These are phyloP conservation scores for Chloroceryle inda DNA, from an alignment of 2,797 vertebrate species.

Conservation along the genomic window DNA sequence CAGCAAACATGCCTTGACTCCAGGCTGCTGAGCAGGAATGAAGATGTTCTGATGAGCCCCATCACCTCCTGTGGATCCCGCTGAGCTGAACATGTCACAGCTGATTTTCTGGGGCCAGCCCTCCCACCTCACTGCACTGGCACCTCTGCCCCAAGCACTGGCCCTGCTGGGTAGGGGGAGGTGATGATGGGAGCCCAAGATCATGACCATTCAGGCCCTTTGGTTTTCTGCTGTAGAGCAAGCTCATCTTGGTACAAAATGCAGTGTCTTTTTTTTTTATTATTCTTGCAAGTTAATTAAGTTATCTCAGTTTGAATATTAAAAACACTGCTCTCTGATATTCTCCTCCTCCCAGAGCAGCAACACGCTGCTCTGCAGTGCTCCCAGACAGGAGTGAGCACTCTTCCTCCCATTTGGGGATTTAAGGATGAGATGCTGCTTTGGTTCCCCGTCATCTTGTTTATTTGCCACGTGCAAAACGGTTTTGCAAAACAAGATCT, in stretches of 20 bases:
- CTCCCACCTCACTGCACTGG: accelerated
- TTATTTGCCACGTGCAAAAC: accelerated
- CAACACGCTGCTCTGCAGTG: accelerated
- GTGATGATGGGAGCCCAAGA: accelerated
- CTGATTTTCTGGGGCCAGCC: not conserved
- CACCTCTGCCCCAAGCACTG: not conserved
- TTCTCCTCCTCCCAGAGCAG: not conserved
- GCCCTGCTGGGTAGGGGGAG: not conserved
- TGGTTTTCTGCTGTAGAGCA: not conserved
- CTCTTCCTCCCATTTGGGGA: not conserved
- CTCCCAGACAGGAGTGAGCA: not conserved
- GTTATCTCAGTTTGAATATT: not conserved
- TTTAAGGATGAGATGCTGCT: not conserved
- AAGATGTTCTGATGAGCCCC: not conserved
- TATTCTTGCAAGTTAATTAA: not conserved
- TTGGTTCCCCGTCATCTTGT: accelerated
- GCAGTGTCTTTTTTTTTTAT: not conserved
- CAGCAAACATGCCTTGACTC: not conserved
- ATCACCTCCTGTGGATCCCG: not conserved
- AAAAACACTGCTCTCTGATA: accelerated
- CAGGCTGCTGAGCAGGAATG: not conserved
- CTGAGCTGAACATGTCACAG: not conserved
- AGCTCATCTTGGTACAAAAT: not conserved
- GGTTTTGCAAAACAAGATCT: not conserved
- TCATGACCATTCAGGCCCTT: not conserved